Evolutionary conservation across 2,888 invertebrate species (phyloP).

Genomic region (Argyra leucocephala): DNA sequence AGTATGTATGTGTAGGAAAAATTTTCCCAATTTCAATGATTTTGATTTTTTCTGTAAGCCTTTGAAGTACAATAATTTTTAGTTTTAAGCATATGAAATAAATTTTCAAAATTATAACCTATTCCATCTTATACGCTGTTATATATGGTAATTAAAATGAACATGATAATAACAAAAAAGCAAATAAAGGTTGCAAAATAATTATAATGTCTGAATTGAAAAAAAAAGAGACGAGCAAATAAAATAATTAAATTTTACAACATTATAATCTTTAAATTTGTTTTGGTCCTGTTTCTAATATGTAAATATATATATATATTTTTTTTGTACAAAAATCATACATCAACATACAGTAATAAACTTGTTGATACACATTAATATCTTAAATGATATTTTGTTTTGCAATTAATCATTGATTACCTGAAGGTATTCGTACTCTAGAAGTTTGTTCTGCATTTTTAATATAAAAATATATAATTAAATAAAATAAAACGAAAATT

Average conservation of each 20-base stretch:
- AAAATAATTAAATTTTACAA: background rate
- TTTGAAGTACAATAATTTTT: too few relatives aligned
- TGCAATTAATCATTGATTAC: conserved; percentile 29
- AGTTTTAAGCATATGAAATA: too few relatives aligned
- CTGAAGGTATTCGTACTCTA: conserved; percentile 44
- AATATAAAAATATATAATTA: conserved; percentile 14
- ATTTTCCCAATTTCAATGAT: too few relatives aligned
- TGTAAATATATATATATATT: background rate
- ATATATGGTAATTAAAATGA: too few relatives aligned
- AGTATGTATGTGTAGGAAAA: too few relatives aligned
- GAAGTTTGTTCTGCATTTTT: conserved; percentile 39
- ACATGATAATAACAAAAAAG: background rate
- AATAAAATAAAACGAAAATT: conserved; percentile 12
- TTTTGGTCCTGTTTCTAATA: background rate
- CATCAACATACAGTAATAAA: background rate
- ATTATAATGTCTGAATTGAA: too few relatives aligned
- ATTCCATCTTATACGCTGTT: too few relatives aligned
- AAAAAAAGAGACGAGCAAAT: too few relatives aligned
- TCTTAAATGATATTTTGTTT: background rate
- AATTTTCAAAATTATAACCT: too few relatives aligned
- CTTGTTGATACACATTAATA: background rate
- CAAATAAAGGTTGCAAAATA: background rate
- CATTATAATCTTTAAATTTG: background rate
- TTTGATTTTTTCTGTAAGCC: too few relatives aligned
- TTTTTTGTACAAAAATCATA: background rate